Evolutionary conservation across 2,113 vertebrate genomes (phyloP), one percentile per base, ranked within the genome.

Genomic region (Notarius lentiginosus): DNA sequence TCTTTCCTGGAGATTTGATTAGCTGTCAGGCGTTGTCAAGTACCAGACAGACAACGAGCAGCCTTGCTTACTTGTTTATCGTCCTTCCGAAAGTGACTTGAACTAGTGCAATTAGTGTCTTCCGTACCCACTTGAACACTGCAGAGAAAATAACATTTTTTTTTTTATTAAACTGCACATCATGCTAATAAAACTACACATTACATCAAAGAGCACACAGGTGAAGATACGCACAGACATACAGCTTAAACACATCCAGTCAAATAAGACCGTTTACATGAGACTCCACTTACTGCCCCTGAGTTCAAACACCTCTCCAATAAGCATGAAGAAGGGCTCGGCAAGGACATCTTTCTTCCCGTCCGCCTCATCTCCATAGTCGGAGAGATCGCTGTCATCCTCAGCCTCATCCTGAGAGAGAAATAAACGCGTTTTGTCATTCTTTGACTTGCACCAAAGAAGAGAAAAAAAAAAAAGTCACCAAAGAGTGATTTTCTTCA

Each of bases 71-170:
- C 98, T 98, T 99, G 96, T 99, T 99, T 93, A 99, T 99, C 85
- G 98, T 99, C 93, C 98, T 97, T 95, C 98, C 98, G 96, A 99
- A 99, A 89, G 98, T 99, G 93, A 98, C 96, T 94, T 99, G 98
- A 93, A 99, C 98, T 89, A 99, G 97, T 96, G 98, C 97, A 96
- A 99, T 99, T 90, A 99, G 95, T 30, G 98, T 99, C 95, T 98
- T 99, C 92, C 98, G 97, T 89, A 99, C 98, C 98, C 98, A 99
- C 93, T 99, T 99, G 93, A 99, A 99, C 98, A 99, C 98, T 99
- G 88, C 56, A 93, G 51, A 86, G 34, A 61, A 77, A 83, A 90
- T 55, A 18, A 88, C 11, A 76, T 18, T 30, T 56, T 24, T 73
- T 9, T 9, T 51, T 18, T 20, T 9, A n/a, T 77, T 27, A 20